phyloP scores from a whole-genome alignment of 2,797 vertebrate species.

The Cephalopachus bancanus region DNA sequence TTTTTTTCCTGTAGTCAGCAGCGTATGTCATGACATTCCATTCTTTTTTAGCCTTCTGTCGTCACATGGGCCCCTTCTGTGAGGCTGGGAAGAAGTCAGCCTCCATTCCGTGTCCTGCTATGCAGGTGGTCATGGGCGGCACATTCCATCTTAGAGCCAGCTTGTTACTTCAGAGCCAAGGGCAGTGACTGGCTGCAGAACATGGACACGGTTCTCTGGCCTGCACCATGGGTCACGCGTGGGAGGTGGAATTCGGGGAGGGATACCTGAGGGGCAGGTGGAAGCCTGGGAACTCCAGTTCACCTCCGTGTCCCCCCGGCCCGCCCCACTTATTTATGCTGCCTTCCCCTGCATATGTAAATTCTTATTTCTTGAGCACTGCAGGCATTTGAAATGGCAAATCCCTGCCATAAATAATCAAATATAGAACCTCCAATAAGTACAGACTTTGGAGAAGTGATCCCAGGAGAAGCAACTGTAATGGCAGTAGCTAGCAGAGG shows the following conservation, averaged over 20 bases:
- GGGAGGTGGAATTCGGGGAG: slow-evolving; percentile 61
- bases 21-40: background rate
- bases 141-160: slow-evolving; percentile 36
- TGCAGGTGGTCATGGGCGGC: slow-evolving; percentile 44
- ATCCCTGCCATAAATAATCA: no score
- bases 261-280: background rate
- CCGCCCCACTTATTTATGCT: no score
- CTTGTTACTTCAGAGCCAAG: slow-evolving; percentile 12
- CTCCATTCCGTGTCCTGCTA: background rate
- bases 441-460: background rate
- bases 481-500: background rate
- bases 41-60: background rate
- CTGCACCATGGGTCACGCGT: slow-evolving; percentile 17
- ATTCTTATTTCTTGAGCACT: no score
- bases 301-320: no score
- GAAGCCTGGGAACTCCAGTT: no score
- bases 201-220: background rate
- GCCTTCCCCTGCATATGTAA: no score
- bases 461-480: slow-evolving; percentile 34
- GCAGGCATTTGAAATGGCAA: no score
- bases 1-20: background rate
- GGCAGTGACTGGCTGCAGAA: background rate
- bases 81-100: background rate
- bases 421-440: background rate
- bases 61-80: slow-evolving; percentile 20